Evolutionary conservation across 2,888 invertebrate genomes (phyloP), one percentile per base, ranked within the genome.

Genomic region (Drosophila pegasa): DNA sequence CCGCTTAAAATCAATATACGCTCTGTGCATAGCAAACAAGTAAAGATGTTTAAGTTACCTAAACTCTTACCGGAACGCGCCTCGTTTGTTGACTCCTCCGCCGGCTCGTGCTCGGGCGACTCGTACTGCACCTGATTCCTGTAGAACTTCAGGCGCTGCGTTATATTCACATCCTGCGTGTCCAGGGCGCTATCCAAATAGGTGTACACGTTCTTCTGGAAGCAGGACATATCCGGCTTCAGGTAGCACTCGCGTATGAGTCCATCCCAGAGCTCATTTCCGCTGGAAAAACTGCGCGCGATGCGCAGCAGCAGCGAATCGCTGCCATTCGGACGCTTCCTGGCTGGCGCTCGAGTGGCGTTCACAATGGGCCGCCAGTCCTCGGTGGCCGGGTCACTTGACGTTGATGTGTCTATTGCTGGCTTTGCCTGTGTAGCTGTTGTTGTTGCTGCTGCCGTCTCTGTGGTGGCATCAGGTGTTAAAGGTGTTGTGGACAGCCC

Each of bases 121-220:
- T 93, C 92, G 60, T 94, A 93, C 69, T 94, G 93, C 60, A 95
- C 93, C 78, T 93, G 93, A 89, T 96, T 96, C 80, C 93, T 94
- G 71, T 93, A 94, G 87, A 96, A 94, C 51, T 93, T 93, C 88
- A 95, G 91, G 80, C 95, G 94, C 89, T 95, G 93, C 64, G 95
- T 94, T 18, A 96, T 93, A 76, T 94, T 94, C 18, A 96, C 93
- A 89, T 96, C 95, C 85, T 94, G 94, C 25, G 93, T 93, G 43
- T 94, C 94, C 55, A 97, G 93, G 27, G 94, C 94, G 31, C 94
- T 93, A 76, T 95, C 94, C 70, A 97, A 91, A 85, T 95, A 97
- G n/a, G 93, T 93, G 87, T 95, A 95, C 33, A 96, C 94, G 87
- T 95, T 96, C 84, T 95, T 95, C 86, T 96, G 96, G 60, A 97